Conservation (phyloP, 2,888 invertebrate genomes). For the Eupithecia insigniata region DNA sequence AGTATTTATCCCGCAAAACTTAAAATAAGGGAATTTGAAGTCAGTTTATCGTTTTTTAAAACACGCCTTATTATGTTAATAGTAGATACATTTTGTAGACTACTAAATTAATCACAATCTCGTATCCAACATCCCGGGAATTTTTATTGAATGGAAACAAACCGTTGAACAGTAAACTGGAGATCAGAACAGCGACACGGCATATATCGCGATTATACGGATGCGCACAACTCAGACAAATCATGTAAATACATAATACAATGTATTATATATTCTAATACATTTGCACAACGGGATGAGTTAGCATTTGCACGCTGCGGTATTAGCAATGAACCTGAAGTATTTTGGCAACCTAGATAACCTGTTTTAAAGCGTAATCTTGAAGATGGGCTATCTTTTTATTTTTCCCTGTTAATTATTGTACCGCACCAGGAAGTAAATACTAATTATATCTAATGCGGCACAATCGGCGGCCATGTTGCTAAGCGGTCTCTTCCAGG, state of each 20-base stretch:
- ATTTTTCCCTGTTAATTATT: too few species aligned
- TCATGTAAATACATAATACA: slow-evolving; percentile 12
- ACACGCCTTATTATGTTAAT: not conserved
- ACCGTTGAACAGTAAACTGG: slow-evolving; percentile 7
- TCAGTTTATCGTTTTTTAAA: too few species aligned
- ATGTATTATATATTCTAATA: slow-evolving; percentile 13
- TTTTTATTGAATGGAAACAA: slow-evolving; percentile 28
- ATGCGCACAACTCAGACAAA: slow-evolving; percentile 33
- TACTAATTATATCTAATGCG: too few species aligned
- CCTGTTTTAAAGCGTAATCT: too few species aligned
- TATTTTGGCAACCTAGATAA: not conserved
- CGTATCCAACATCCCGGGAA: not conserved
- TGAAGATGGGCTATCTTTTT: too few species aligned
- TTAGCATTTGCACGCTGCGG: not conserved
- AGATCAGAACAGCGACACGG: slow-evolving; percentile 18
- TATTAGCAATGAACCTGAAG: not conserved
- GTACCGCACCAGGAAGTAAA: too few species aligned
- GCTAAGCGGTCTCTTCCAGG: too few species aligned
- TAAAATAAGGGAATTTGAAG: too few species aligned
- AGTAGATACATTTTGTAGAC: not conserved
- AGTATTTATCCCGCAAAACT: too few species aligned
- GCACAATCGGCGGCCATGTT: too few species aligned
- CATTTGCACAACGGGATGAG: not conserved
- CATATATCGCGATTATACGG: slow-evolving; percentile 47
- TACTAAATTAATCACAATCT: not conserved